Evolutionary conservation across 2,113 vertebrate genomes (phyloP).

Genomic region (Nerophis lumbriciformis): DNA sequence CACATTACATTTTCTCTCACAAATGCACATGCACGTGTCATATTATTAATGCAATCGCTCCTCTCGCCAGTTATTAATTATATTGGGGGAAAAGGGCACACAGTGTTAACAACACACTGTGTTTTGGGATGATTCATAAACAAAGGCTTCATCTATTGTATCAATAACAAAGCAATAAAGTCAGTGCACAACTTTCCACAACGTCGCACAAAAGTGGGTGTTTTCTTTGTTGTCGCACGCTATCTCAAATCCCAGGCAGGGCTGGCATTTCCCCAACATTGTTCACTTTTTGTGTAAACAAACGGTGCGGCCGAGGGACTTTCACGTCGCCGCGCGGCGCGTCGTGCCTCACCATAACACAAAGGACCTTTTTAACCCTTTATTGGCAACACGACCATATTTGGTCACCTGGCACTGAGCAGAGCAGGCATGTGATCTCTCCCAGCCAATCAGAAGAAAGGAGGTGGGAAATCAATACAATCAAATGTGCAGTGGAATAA

Average conservation of each 20-base stretch:
- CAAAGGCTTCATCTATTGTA: no score
- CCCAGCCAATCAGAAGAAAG: not conserved
- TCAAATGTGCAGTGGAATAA: no score
- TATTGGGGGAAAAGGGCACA: no score
- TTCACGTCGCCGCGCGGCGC: conserved; percentile 10
- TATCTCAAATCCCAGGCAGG: conserved; percentile 9
- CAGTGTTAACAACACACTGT: no score
- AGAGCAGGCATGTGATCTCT: not conserved
- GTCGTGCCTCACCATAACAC: not conserved
- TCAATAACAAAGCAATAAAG: no score
- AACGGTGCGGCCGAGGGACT: not conserved
- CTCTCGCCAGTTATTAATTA: no score
- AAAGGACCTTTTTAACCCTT: not conserved
- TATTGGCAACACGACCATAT: not conserved
- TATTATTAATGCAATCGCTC: no score
- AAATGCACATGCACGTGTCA: no score
- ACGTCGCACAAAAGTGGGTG: not conserved
- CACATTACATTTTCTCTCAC: no score
- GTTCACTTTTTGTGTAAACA: conserved; percentile 8
- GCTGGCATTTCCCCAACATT: conserved; percentile 11
- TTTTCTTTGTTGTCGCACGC: not conserved
- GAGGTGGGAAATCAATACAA: no score
- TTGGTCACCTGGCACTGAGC: not conserved
- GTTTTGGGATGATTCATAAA: no score
- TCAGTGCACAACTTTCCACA: not conserved